These are phyloP conservation scores for Villa cingulata DNA, from an alignment of 2,888 invertebrate species.

Conservation along the genomic window DNA sequence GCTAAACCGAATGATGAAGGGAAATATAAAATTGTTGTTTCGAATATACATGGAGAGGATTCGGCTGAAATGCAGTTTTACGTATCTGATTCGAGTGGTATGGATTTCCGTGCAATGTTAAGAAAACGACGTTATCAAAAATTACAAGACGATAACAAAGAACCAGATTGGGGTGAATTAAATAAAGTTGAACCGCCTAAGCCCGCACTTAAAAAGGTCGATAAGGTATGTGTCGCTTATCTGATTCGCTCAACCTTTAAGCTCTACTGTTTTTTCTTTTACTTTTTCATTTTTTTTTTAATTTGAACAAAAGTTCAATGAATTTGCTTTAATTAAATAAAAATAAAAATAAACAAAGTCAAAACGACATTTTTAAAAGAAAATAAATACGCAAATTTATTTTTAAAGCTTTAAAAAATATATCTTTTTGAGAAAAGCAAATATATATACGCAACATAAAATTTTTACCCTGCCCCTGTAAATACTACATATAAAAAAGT, in stretches of 20 bases:
- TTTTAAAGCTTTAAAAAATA: no score
- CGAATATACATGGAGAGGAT: constrained; percentile 91
- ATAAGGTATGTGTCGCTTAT: constrained; percentile 75
- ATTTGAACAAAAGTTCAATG: no score
- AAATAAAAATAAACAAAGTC: no score
- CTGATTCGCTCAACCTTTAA: no score
- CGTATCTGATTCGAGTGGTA: constrained; percentile 93
- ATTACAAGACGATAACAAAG: constrained; percentile 83
- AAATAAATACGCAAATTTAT: no score
- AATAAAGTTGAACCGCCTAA: constrained; percentile 82
- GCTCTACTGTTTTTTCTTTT: not conserved
- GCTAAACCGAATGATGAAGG: constrained; percentile 95
- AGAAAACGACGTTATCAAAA: constrained; percentile 92
- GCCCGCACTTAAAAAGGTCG: constrained; percentile 80
- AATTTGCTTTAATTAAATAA: no score
- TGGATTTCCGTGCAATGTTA: constrained; percentile 98
- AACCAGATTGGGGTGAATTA: constrained; percentile 85
- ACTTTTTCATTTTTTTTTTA: not conserved
- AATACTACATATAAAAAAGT: no score
- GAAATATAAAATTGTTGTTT: constrained; percentile 82
- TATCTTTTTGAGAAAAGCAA: no score
- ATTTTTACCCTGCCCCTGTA: no score
- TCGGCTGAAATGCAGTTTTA: constrained; percentile 91
- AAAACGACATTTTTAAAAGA: no score
- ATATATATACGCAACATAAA: no score